Evolutionary conservation across 1,140 invertebrate genomes (phyloP), one percentile per base, ranked within the genome.

Genomic region (Zaprionus africanus): DNA sequence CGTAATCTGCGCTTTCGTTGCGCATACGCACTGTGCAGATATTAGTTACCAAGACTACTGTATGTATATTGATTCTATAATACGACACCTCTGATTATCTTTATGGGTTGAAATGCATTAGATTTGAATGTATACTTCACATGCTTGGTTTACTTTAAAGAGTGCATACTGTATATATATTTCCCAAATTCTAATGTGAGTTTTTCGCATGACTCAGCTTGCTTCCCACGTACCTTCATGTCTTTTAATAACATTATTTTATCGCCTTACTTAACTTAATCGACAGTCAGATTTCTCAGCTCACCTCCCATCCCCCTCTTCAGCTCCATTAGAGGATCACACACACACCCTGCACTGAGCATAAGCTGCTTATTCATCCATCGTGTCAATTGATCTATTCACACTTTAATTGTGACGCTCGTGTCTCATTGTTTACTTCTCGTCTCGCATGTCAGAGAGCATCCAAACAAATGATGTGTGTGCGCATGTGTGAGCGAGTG

Each of bases 331-430:
- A 38, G 4, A 19, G 5, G 7, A 19, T 49, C 17, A 49, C 46
- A 51, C 11, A 24, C 11, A 51, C 19, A 12, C 46, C 46, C 34
- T 31, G 60, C 46, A 73, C 61, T 72, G 57, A 41, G 43, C 61
- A 19, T 84, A 83, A 84, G 84, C 81, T 58, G 75, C 62, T 84
- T 83, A 76, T 56, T 36, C 56, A 69, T 56, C n/a, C 65, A 57
- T 31, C 56, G 38, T 22, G 58, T 54, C 68, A 67, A 84, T 81
- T 68, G 71, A 81, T 84, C 81, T 81, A 73, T 88, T 88, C 81
- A 79, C 84, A 90, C 84, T 87, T 88, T 71, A 65, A 78, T 81
- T 84, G 82, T 79, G 78, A 78, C 58, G 81, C 74, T 76, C 65
- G 70, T 64, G 54, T 59, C 70, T 19, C 36, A 76, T 70, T 76